Conservation (phyloP, 2,888 invertebrate genomes). For the Drosophila greeni region DNA sequence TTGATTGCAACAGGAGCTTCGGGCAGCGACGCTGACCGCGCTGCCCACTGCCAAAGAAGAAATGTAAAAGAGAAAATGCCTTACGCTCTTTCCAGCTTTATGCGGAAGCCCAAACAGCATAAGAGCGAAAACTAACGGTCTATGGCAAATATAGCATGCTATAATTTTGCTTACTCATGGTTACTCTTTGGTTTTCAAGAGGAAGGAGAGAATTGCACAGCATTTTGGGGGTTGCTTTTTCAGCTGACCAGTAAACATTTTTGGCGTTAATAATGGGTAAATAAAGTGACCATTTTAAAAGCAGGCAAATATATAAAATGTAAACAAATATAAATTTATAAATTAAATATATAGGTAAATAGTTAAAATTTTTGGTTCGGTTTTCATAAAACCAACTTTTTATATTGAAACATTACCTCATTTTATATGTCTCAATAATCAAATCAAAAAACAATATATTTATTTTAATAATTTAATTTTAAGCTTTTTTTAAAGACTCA, state of each 20-base stretch:
- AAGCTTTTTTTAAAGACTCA: neutral
- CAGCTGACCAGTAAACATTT: slow-evolving; percentile 34
- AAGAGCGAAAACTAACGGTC: slow-evolving; percentile 53
- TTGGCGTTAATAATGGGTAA: slow-evolving; percentile 6
- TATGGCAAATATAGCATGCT: slow-evolving; percentile 53
- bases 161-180: slow-evolving; percentile 18
- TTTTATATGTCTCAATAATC: no score
- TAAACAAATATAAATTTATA: neutral
- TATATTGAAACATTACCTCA: no score
- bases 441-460: no score
- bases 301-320: neutral
- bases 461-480: neutral
- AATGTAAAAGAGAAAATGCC: slow-evolving; percentile 24
- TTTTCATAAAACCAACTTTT: no score
- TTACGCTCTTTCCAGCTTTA: slow-evolving; percentile 31
- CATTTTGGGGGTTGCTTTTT: slow-evolving; percentile 46
- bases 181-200: slow-evolving; percentile 6
- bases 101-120: slow-evolving; percentile 20
- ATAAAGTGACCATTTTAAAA: slow-evolving; percentile 45
- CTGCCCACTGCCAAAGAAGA: slow-evolving; percentile 5
- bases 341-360: neutral
- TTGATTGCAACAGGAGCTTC: slow-evolving; percentile 64
- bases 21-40: slow-evolving; percentile 29
- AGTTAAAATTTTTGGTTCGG: no score
- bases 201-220: neutral